Conservation (phyloP, 2,113 vertebrate species). For the Colius striatus region DNA sequence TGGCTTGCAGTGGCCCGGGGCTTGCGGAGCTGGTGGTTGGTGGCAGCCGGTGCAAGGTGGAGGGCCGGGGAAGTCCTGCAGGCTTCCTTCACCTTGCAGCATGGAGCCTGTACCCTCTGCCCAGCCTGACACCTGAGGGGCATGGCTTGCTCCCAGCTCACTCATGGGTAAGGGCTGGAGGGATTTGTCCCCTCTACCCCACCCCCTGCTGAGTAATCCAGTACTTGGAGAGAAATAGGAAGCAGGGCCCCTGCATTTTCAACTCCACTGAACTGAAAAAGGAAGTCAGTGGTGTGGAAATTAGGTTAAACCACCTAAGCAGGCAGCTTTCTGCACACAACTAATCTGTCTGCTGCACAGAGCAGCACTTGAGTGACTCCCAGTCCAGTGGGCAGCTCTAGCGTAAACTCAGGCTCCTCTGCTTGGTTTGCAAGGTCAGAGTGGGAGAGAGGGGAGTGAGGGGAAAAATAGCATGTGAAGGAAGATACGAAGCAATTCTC, state of each 20-base stretch:
- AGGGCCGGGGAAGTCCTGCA: not conserved
- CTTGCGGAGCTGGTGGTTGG: accelerated
- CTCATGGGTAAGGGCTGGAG: not conserved
- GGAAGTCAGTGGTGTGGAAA: slow-evolving; percentile 52
- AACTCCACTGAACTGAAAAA: slow-evolving; percentile 43
- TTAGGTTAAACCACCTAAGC: slow-evolving; percentile 61
- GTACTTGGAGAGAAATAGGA: slow-evolving; percentile 3
- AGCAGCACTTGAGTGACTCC: slow-evolving; percentile 18
- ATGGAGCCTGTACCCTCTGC: not conserved
- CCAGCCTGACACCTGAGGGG: not conserved
- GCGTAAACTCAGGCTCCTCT: not conserved
- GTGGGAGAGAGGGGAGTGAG: not conserved
- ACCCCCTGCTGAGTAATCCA: not conserved
- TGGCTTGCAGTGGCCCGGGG: accelerated
- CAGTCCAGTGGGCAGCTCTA: not conserved
- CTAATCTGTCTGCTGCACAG: slow-evolving; percentile 38
- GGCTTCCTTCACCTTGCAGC: not conserved
- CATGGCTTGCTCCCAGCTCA: not conserved
- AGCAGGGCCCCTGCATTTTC: not conserved
- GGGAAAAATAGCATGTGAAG: not conserved
- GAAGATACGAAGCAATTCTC: not conserved
- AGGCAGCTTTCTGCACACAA: slow-evolving; percentile 47
- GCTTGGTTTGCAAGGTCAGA: not conserved
- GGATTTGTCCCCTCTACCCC: not conserved
- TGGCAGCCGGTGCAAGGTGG: not conserved